Conservation (phyloP, 2,888 invertebrate species). For the Scotopteryx bipunctaria region DNA sequence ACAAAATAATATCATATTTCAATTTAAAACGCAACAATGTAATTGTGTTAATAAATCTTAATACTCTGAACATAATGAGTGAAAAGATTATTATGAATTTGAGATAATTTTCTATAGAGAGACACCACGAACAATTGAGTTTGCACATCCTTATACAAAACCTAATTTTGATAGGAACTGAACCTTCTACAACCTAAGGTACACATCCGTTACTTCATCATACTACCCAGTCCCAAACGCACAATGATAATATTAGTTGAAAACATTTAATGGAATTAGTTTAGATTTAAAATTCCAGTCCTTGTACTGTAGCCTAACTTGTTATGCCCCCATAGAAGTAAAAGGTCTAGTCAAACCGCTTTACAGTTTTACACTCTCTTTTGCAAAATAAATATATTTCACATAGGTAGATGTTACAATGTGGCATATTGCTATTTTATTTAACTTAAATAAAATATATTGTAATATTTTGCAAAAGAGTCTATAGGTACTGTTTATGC, state of each 20-base stretch:
- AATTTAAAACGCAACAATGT: no score
- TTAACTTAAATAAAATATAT: neutral
- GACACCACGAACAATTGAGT: no score
- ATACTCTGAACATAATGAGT: no score
- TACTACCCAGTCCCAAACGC: slow-evolving; percentile 39
- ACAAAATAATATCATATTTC: no score
- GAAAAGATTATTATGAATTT: no score
- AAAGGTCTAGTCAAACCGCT: slow-evolving; percentile 55
- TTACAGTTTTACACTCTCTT: slow-evolving; percentile 39
- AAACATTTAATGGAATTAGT: neutral
- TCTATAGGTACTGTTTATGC: no score
- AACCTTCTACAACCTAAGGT: no score
- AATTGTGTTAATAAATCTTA: no score
- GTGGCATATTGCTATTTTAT: slow-evolving; percentile 1
- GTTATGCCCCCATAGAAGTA: slow-evolving; percentile 45
- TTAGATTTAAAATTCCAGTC: slow-evolving; percentile 33
- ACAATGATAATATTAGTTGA: slow-evolving; percentile 34
- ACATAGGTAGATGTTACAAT: neutral
- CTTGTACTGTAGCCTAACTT: slow-evolving; percentile 51
- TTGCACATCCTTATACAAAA: no score
- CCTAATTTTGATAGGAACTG: no score
- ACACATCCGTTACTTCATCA: no score
- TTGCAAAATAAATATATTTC: slow-evolving; percentile 21
- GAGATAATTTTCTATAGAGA: no score
- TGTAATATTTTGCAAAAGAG: slow-evolving; percentile 42